Percentiles rank a stretch among this genome's conserved stretches.
Evolutionary conservation across 2,797 vertebrate species (phyloP).

Genomic region (Tapirus indicus): DNA sequence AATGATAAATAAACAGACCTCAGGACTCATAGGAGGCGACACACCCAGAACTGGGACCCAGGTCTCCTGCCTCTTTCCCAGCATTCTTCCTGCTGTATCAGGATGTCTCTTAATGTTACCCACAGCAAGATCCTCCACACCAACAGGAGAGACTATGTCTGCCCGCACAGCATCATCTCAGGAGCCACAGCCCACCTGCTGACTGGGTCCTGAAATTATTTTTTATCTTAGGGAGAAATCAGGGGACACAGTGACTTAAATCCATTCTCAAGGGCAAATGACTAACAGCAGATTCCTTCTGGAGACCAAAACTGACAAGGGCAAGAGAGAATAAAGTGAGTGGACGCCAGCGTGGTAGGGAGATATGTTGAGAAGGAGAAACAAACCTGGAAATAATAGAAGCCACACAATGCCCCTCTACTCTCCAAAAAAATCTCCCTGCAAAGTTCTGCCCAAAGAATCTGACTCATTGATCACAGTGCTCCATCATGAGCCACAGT

Average conservation of each 20-base stretch:
- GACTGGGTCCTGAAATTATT: not conserved
- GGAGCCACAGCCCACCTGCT: not conserved
- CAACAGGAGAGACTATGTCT: not conserved
- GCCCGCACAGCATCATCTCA: not conserved
- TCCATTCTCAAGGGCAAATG: not conserved
- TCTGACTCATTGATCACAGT: not conserved
- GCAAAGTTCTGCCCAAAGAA: not conserved
- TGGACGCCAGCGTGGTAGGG: not conserved
- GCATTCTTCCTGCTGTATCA: not conserved
- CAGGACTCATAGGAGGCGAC: fast-evolving
- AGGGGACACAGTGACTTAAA: not conserved
- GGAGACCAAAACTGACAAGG: not conserved
- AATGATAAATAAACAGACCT: not conserved
- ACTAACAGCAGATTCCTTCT: not conserved
- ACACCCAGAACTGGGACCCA: not conserved
- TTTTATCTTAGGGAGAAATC: not conserved
- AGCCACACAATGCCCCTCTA: not conserved
- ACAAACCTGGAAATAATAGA: not conserved
- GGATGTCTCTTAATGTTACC: too few species aligned
- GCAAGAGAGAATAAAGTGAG: not conserved
- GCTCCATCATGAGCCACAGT: not conserved
- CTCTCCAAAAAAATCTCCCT: not conserved
- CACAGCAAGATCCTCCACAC: not conserved
- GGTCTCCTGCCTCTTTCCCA: not conserved
- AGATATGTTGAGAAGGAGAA: not conserved